These are phyloP conservation scores for Pangasius larnaudii DNA, from an alignment of 2,797 vertebrate genomes.

Conservation along the genomic window DNA sequence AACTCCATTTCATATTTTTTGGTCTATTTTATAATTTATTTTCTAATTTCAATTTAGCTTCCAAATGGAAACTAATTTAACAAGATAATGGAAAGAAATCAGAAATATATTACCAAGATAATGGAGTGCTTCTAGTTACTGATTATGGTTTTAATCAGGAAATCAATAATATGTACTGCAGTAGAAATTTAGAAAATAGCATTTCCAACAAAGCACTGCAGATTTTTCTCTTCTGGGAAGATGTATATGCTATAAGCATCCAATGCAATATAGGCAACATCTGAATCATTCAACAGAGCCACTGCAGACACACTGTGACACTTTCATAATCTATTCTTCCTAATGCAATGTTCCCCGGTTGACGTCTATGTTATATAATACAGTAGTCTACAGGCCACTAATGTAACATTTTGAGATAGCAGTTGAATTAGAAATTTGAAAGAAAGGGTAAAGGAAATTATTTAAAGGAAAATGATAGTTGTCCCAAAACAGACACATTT, in stretches of 20 bases:
- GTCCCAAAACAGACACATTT: not conserved
- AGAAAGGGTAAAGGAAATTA: not conserved
- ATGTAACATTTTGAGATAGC: not conserved
- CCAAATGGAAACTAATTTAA: slow-evolving; percentile 12
- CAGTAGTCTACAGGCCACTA: not conserved
- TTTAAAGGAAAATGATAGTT: not conserved
- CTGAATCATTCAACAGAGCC: not conserved
- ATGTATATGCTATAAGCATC: not conserved
- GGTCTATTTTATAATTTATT: not conserved
- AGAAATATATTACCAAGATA: slow-evolving; percentile 22
- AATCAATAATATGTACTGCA: not conserved
- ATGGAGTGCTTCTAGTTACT: slow-evolving; percentile 28
- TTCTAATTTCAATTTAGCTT: not conserved
- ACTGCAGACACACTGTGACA: not conserved
- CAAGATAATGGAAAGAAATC: slow-evolving; percentile 9
- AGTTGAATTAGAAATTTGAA: not conserved
- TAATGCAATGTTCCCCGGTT: not conserved
- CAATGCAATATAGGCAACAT: not conserved
- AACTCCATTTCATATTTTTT: slow-evolving; percentile 8
- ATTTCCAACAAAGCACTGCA: not conserved
- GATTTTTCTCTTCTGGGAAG: not conserved
- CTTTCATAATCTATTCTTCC: slow-evolving; percentile 11
- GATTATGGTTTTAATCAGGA: slow-evolving; percentile 24
- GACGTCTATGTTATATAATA: not conserved
- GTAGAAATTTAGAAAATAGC: not conserved